Evolutionary conservation across 2,113 vertebrate genomes (phyloP).

Genomic region (Podocnemis expansa): DNA sequence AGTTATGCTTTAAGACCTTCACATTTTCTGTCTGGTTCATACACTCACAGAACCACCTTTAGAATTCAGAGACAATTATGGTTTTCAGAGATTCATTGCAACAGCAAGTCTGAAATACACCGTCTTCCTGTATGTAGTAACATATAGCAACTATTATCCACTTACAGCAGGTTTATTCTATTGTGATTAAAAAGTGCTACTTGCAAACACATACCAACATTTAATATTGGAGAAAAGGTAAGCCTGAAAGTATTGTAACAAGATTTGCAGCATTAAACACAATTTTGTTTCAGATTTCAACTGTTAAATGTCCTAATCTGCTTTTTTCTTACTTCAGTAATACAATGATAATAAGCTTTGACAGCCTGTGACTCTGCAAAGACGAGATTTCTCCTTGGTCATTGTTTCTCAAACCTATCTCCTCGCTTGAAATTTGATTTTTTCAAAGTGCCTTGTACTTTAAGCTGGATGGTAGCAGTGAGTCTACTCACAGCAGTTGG

Average conservation of each 20-base stretch:
- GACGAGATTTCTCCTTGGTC: constrained; percentile 62
- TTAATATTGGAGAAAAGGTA: constrained; percentile 68
- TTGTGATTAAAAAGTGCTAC: constrained; percentile 55
- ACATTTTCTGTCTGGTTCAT: neutral
- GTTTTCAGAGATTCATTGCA: neutral
- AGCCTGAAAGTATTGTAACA: constrained; percentile 75
- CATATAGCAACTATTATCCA: neutral
- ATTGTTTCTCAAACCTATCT: constrained; percentile 74
- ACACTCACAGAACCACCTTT: neutral
- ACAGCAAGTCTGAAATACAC: neutral
- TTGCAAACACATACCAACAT: constrained; percentile 58
- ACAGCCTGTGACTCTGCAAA: constrained; percentile 65
- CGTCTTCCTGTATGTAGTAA: neutral
- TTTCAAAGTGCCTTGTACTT: constrained; percentile 74
- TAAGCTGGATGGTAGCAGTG: constrained; percentile 65
- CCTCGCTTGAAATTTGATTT: constrained; percentile 79
- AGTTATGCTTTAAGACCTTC: constrained; percentile 9
- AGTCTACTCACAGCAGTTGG: constrained; percentile 53
- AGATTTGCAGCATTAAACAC: constrained; percentile 79
- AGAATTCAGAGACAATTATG: neutral
- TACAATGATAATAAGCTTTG: constrained; percentile 77
- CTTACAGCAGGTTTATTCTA: constrained; percentile 3
- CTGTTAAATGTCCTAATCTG: constrained; percentile 82
- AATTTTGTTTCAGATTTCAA: constrained; percentile 79
- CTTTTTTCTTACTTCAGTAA: constrained; percentile 76